A percentile compares a stretch with the other conserved stretches of the same genome.
phyloP scores from a whole-genome alignment of 2,113 vertebrate species.

The Cottus gobio region DNA sequence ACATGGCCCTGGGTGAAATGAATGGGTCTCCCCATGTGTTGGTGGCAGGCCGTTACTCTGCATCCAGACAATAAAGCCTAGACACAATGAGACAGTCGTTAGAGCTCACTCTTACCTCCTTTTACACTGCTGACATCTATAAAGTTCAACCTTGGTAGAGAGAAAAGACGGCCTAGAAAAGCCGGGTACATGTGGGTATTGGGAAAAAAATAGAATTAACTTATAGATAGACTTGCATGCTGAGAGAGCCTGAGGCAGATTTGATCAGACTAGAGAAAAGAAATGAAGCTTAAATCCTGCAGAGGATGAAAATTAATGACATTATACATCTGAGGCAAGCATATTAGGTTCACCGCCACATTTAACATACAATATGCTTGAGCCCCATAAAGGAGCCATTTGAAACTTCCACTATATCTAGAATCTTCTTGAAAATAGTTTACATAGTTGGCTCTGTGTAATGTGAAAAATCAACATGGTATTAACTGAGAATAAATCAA shows the following conservation, averaged over 20 bases:
- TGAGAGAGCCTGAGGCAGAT: slow-evolving; percentile 35
- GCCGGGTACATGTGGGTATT: slow-evolving; percentile 15
- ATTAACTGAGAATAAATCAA: neutral
- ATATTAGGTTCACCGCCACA: slow-evolving; percentile 5
- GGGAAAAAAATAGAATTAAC: slow-evolving; percentile 25
- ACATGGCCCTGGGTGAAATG: slow-evolving; percentile 72
- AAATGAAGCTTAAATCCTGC: slow-evolving; percentile 48
- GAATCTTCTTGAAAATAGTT: neutral
- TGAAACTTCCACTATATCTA: slow-evolving; percentile 8
- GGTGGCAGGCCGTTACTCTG: slow-evolving; percentile 81
- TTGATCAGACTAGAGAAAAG: slow-evolving; percentile 52
- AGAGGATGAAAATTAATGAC: slow-evolving; percentile 41
- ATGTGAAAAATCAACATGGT: neutral
- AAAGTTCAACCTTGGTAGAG: slow-evolving; percentile 84
- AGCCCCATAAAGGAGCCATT: neutral
- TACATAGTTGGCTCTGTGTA: neutral
- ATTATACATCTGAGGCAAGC: slow-evolving; percentile 26
- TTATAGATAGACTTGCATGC: slow-evolving; percentile 50
- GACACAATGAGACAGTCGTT: slow-evolving; percentile 78
- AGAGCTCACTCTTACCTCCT: slow-evolving; percentile 71
- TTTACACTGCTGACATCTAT: slow-evolving; percentile 76
- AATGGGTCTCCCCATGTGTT: slow-evolving; percentile 67
- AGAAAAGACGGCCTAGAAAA: slow-evolving; percentile 26
- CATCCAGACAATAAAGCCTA: slow-evolving; percentile 80
- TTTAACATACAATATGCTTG: neutral